Conservation (phyloP, 1,140 invertebrate species). For the Probaryconus sp. region DNA sequence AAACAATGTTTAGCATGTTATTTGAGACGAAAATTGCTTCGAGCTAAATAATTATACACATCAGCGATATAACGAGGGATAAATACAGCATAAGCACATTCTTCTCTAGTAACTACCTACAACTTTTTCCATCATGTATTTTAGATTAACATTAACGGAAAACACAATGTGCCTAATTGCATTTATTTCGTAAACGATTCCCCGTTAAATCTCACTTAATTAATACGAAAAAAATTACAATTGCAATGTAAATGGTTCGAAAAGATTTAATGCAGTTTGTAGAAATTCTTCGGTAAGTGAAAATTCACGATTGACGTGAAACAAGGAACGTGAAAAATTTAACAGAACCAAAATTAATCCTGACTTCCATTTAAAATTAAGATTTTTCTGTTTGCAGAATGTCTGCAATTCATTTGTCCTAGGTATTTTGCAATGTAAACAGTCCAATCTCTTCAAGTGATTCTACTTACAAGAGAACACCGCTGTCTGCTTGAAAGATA, state of each 20-base stretch:
- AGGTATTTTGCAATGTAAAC: slow-evolving; percentile 29
- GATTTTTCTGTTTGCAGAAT: not conserved
- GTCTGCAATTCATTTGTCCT: not conserved
- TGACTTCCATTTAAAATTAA: not conserved
- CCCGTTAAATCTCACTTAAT: too few relatives aligned
- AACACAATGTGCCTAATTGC: not conserved
- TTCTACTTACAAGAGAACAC: slow-evolving; percentile 20
- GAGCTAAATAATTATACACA: slow-evolving; percentile 14
- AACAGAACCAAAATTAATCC: too few relatives aligned
- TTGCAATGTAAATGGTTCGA: too few relatives aligned
- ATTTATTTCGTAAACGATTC: not conserved
- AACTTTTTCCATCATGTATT: slow-evolving; percentile 9
- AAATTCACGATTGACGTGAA: too few relatives aligned
- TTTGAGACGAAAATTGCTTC: slow-evolving; percentile 1
- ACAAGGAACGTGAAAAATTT: too few relatives aligned
- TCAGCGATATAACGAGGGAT: slow-evolving; percentile 4
- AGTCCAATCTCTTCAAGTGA: slow-evolving; percentile 23
- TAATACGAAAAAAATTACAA: too few relatives aligned
- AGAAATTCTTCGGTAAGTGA: too few relatives aligned
- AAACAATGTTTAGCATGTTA: slow-evolving; percentile 1
- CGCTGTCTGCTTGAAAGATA: slow-evolving; percentile 11
- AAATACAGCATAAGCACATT: not conserved
- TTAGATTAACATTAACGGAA: slow-evolving; percentile 11
- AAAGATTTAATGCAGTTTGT: too few relatives aligned
- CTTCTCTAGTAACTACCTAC: not conserved